Evolutionary conservation across 2,888 invertebrate genomes (phyloP), one percentile per base, ranked within the genome.

Genomic region (Orthonychiurus folsomi): DNA sequence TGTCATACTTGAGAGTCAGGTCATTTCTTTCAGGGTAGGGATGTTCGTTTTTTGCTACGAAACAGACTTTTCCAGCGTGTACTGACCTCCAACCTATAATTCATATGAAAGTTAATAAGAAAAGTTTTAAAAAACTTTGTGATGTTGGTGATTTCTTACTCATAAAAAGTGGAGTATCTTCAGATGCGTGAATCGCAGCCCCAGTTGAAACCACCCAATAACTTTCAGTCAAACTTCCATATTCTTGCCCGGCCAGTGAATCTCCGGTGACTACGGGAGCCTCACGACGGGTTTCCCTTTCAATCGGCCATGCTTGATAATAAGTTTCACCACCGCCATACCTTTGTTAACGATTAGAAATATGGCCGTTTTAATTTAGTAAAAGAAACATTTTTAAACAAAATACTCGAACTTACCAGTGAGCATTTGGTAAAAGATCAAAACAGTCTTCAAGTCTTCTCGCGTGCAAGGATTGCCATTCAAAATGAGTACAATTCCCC

Each of bases 181-280:
- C 68, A n/a, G 69, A 67, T n/a, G 67, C 64, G 2, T 64, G 59
- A 20, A 72, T 56, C 5, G 66, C 63, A 1, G 63, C 66, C 50
- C 70, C 72, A 20, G 62, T 66, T 18, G 67, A 66, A 5, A 67
- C 50, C 1, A 72, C 52, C 71, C 71, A 72, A 55, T 70, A 71
- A 60, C 68, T 69, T 57, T 72, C 72, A 1, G 65, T 59, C 9
- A 72, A 67, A 1, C 68, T 69, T 3, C 66, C 68, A 55, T 66
- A 66, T 2, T 62, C 55, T 18, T 26, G 21, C 1, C 57, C 64
- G 5, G 50, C 54, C 47, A 63, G 18, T 27, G 55, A 64, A 47
- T 64, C 61, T n/a, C 64, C 64, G 3, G 64, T 62, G 9, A 64
- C 60, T 24, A 50, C 55, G n/a, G 64, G 26, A 5, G 59, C 59